Conservation (phyloP, 2,113 vertebrate species). For the Megaptera novaeangliae region DNA sequence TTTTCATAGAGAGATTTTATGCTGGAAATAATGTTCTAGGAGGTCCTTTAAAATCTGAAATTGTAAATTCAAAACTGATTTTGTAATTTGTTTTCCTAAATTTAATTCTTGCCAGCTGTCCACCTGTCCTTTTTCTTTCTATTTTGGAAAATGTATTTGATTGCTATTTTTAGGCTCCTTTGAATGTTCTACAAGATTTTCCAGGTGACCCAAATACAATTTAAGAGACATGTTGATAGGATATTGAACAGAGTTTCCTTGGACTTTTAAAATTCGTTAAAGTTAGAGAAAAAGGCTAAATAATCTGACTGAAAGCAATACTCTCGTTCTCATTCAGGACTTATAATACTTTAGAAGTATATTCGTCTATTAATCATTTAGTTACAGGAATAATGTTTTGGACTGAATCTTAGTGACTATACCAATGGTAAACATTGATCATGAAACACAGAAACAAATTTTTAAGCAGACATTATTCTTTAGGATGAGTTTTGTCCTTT, state of each 20-base stretch:
- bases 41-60: conserved; percentile 22
- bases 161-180: conserved; percentile 13
- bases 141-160: not conserved
- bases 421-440: not conserved
- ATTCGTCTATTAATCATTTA: not conserved
- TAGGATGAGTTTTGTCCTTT: conserved; percentile 1
- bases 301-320: not conserved
- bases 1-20: conserved; percentile 4
- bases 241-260: not conserved
- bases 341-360: not conserved
- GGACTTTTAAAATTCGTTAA: not conserved
- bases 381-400: not conserved
- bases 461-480: not conserved
- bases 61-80: conserved; percentile 11
- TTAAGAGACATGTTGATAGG: not conserved
- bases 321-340: not conserved
- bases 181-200: not conserved
- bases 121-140: not conserved
- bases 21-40: conserved; percentile 11
- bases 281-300: not conserved
- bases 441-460: not conserved
- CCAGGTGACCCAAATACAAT: not conserved
- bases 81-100: conserved; percentile 26
- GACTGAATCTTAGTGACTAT: not conserved
- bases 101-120: not conserved